Percentiles rank a stretch among this genome's conserved stretches.
phyloP scores from a whole-genome alignment of 2,113 vertebrate species.

The Ceyx margarethae region DNA sequence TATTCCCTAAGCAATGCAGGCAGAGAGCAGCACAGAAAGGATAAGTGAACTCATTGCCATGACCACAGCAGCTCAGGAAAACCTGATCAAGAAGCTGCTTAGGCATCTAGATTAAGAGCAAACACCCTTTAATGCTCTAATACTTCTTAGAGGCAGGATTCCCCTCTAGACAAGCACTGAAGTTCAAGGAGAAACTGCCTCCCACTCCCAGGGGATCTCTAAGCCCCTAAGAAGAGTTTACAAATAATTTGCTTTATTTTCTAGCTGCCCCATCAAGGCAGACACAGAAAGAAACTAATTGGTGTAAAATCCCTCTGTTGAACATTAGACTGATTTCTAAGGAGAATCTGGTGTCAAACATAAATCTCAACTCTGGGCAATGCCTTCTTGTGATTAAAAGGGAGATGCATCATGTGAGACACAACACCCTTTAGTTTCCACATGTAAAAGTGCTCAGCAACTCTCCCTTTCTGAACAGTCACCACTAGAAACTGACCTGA shows the following conservation, averaged over 20 bases:
- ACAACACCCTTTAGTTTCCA: neutral
- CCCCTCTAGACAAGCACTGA: neutral
- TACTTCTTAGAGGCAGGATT: neutral
- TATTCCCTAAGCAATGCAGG: neutral
- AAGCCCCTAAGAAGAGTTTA: neutral
- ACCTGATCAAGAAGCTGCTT: neutral
- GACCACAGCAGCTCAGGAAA: neutral
- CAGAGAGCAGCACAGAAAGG: neutral
- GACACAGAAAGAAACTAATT: neutral
- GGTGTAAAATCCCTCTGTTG: neutral
- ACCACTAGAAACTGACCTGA: neutral
- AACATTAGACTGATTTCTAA: neutral
- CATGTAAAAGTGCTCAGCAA: neutral
- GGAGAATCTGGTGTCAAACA: neutral
- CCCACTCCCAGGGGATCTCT: neutral
- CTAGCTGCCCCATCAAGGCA: neutral
- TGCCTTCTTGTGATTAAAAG: neutral
- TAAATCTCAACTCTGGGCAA: neutral
- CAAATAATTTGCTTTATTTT: neutral
- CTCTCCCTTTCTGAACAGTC: neutral
- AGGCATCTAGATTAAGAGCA: neutral
- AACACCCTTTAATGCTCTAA: neutral
- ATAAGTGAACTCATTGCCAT: neutral
- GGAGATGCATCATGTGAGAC: neutral
- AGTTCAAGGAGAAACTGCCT: neutral